Evolutionary conservation across 1,140 invertebrate species (phyloP), one percentile per base, ranked within the genome.

Genomic region (Propsilocerus akamusi): DNA sequence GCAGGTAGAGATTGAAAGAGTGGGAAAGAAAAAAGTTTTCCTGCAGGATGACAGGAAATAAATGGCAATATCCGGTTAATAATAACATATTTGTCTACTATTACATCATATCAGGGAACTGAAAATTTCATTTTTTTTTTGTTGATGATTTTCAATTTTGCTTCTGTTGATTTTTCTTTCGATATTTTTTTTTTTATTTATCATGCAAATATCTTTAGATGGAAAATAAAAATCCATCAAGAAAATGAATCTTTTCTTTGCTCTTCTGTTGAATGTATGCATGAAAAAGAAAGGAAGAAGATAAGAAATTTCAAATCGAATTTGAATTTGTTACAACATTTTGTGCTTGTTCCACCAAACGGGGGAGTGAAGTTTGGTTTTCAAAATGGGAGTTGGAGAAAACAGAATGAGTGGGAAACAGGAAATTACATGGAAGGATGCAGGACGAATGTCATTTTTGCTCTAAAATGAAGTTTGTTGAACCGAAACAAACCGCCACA

Each of bases 11-110:
- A n/a, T 11, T n/a, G 28, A 11, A 30, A 30, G n/a, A 30, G 10
- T 11, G 10, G 28, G 28, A 30, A 30, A n/a, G n/a, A 30, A 30
- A 30, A 30, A 11, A 8, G n/a, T 30, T 30, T 30, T 30, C 28
- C 28, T 30, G 2, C 6, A 30, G 28, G 6, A 30, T 30, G 28
- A 30, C 6, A 41, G 34, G 34, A 41, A 41, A 41, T 41, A 41
- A 41, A 41, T 17, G 34, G 22, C 22, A 41, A 41, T 41, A 41
- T 41, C 34, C 34, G 14, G 34, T 41, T 41, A 41, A 41, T 41
- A 41, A 17, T 20, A 20, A 20, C 17, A 41, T 4, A 30, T 41
- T 17, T 17, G 22, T 41, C n/a, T n/a, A n/a, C n/a, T n/a, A n/a
- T n/a, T n/a, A n/a, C n/a, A n/a, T n/a, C n/a, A n/a, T n/a, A n/a